Evolutionary conservation across 35 echinoderm and acorn worm species (phyloP).

Genomic region (Diadema setosum): DNA sequence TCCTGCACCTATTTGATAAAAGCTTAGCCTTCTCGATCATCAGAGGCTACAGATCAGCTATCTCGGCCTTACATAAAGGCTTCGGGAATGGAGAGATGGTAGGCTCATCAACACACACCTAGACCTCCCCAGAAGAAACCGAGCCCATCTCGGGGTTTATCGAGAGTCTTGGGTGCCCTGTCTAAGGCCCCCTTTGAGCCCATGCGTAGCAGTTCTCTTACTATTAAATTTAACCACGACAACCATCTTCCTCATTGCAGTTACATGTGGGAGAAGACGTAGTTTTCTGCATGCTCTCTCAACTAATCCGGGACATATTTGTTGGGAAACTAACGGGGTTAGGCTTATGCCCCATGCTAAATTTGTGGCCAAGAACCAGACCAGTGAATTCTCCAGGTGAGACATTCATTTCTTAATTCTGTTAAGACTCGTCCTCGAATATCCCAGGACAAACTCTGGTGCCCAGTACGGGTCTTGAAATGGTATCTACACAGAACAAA

Average conservation of each 20-base stretch:
- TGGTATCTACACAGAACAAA: not conserved
- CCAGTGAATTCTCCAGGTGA: not conserved
- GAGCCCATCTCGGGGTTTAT: not conserved
- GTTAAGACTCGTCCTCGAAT: not conserved
- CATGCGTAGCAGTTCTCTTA: not conserved
- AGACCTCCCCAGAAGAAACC: not conserved
- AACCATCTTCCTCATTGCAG: not conserved
- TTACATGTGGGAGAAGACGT: not conserved
- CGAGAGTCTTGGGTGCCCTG: not conserved
- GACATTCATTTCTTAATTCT: not conserved
- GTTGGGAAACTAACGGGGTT: not conserved
- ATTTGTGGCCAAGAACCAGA: not conserved
- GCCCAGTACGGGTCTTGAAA: not conserved
- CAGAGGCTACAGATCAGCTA: slow-evolving; percentile 33
- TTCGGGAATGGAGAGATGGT: slow-evolving; percentile 10
- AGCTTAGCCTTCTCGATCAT: not conserved
- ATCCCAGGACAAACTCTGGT: not conserved
- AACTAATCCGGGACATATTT: not conserved
- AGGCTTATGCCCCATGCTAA: not conserved
- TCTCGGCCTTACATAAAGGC: slow-evolving; percentile 20
- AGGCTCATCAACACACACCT: not conserved
- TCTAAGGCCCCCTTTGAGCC: not conserved
- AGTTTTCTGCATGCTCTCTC: not conserved
- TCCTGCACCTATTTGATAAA: not conserved
- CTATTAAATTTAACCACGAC: not conserved